Evolutionary conservation across 2,797 vertebrate species (phyloP).

Genomic region (Coranthus polyacanthus): DNA sequence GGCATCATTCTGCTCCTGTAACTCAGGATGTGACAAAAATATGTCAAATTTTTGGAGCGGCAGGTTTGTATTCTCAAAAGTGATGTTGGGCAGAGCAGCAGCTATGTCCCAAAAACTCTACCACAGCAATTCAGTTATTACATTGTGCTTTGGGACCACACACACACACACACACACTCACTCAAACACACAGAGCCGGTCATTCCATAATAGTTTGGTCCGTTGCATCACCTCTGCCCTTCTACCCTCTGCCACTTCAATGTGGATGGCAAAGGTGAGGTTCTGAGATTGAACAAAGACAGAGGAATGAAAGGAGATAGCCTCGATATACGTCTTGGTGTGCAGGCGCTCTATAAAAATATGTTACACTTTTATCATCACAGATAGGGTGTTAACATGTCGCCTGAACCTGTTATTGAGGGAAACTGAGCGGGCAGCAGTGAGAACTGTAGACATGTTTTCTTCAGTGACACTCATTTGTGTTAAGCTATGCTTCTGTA

Average conservation of each 20-base stretch:
- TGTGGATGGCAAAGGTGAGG: slow-evolving; percentile 19
- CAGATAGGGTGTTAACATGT: not conserved
- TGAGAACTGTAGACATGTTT: not conserved
- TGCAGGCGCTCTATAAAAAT: not conserved
- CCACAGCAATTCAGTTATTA: slow-evolving; percentile 33
- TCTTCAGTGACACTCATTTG: not conserved
- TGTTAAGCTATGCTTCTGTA: not conserved
- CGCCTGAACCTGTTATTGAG: not conserved
- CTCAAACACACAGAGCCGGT: slow-evolving; percentile 17
- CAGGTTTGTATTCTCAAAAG: not conserved
- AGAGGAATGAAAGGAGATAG: slow-evolving; percentile 16
- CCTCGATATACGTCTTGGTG: not conserved
- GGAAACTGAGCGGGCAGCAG: not conserved
- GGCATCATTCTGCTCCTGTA: no score
- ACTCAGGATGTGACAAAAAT: not conserved
- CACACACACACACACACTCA: slow-evolving; percentile 19
- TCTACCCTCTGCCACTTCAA: slow-evolving; percentile 7
- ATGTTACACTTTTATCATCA: not conserved
- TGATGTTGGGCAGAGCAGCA: not conserved
- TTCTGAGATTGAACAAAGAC: slow-evolving; percentile 26
- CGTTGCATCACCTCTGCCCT: slow-evolving; percentile 27
- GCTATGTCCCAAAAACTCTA: slow-evolving; percentile 15
- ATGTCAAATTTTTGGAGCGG: not conserved
- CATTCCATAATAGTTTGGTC: slow-evolving; percentile 51
- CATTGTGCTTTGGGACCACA: slow-evolving; percentile 21